Base-by-base conservation (phyloP, 2,888 invertebrate species). In the Anaspis maculata region DNA sequence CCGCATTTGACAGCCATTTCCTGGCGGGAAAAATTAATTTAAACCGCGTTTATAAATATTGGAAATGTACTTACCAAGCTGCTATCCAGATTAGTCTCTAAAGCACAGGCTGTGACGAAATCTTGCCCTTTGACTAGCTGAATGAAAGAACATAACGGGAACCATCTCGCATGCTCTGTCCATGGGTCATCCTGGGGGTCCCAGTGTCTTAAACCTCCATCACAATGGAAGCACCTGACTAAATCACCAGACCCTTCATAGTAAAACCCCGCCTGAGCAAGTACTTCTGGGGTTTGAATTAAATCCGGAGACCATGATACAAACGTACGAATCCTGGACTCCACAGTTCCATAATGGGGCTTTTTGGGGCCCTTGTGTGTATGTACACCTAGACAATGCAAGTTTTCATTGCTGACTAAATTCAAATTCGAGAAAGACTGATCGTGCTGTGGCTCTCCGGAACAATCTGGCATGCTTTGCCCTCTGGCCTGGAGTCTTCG, bases 141-240 rank as follows among this genome's bases (percentile, higher is more conserved):
- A 11, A 96, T 77, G 61, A 81, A 95, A 5, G 80, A 82, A 64
- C 95, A 96, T 56, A 77, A 76, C 1, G 90, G 84, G 71, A 90
- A 94, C 91, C 91, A 95, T 51, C 82, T 76, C 7, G 90, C 91
- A 67, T 96, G 96, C 59, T 95, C 95, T 32, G 78, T 74, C 92
- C 94, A 95, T 1, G 92, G 91, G 57, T 85, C 83, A 62, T 95
- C 95, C 11, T 79, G 78, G 22, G 79, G 76, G 61, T 90, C 85
- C 95, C 95, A 96, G 57, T 84, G 83, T 45, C 85, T 75, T 27
- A 96, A 69, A 0, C 92, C 91, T 25, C 92, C 92, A 62, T 90
- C 90, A 64, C 96, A 96, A 67, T 89, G 88, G 68, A 92, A 95
- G 64, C 95, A 96, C 34, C 88, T 78, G 15, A 89, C 88, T 66